Conservation (phyloP, 1,140 invertebrate species). For the Psix sp. region DNA sequence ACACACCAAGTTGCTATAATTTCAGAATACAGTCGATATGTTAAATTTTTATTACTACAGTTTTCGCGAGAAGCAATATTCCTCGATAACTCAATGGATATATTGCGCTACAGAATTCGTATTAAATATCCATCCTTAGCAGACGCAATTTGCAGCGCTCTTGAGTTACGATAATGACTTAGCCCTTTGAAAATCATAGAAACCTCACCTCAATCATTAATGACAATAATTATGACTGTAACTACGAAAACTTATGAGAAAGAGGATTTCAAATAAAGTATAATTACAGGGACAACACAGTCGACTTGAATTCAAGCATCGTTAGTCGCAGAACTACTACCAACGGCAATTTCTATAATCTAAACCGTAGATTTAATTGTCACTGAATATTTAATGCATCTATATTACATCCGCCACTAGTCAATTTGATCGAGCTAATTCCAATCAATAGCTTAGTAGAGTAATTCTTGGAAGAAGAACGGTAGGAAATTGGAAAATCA, state of each 20-base stretch:
- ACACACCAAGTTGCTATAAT: too few species aligned
- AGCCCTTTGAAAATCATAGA: slow-evolving; percentile 22
- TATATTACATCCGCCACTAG: slow-evolving; percentile 38
- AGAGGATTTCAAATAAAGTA: slow-evolving; percentile 54
- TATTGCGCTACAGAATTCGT: too few species aligned
- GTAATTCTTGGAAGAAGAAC: too few species aligned
- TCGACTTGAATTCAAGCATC: slow-evolving; percentile 45
- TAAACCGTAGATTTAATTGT: slow-evolving; percentile 60
- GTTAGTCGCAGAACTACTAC: slow-evolving; percentile 47
- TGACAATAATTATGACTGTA: slow-evolving; percentile 42
- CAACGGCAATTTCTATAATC: slow-evolving; percentile 60
- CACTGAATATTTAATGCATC: slow-evolving; percentile 58
- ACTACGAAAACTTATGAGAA: slow-evolving; percentile 41
- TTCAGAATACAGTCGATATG: too few species aligned
- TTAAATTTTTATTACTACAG: too few species aligned
- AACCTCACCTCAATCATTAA: slow-evolving; percentile 17
- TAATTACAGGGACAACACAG: slow-evolving; percentile 54
- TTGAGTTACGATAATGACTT: background rate
- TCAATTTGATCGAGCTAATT: slow-evolving; percentile 39
- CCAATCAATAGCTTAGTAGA: slow-evolving; percentile 19
- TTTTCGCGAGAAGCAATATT: too few species aligned
- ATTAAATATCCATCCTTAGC: too few species aligned
- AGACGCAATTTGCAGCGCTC: too few species aligned
- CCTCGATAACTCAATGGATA: too few species aligned
- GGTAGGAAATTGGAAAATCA: too few species aligned